Evolutionary conservation across 2,888 invertebrate species (phyloP), one percentile per base, ranked within the genome.

Genomic region (Rhingia campestris): DNA sequence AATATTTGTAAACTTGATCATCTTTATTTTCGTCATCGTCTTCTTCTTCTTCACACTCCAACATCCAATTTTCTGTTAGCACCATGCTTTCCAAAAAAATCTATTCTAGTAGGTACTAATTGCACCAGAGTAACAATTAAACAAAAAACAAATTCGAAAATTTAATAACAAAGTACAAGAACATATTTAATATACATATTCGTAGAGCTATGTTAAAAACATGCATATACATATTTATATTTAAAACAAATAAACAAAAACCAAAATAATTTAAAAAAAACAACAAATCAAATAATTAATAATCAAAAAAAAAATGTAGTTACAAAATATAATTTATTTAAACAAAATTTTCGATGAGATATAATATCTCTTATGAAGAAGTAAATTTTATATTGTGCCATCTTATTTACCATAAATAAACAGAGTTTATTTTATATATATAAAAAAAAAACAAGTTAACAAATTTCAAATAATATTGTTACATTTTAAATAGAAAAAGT

Each of bases 171-270:
- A 64, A 82, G 79, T 82, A 82, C 82, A 82, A 82, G 66, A 82
- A 69, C 39, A 77, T 76, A 82, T 81, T 81, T 72, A 76, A 56
- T 67, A 63, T 69, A 79, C 58, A 74, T 61, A 49, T 79, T 79
- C 41, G 37, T 61, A 58, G 53, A 69, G 22, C 66, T 49, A 66
- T 47, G 41, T 56, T 82, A 30, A 43, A 49, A 63, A 43, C 59
- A 58, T 43, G 67, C 12, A 37, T 69, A 58, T 43, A 41, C 12
- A 41, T 30, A 12, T 45, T 30, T 66, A 41, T 32, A 41, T 33
- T 33, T 41, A 32, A 72, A 43, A 39, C 6, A 43, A 67, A 70
- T 37, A 37, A 5, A 47, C 12, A 41, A 22, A 32, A 61, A 43
- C 45, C 61, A 66, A 66, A 41, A 35, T 10, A 58, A 75, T 30